Base-by-base conservation (phyloP, 1,140 invertebrate species). In the Leptonema lineaticorne region DNA sequence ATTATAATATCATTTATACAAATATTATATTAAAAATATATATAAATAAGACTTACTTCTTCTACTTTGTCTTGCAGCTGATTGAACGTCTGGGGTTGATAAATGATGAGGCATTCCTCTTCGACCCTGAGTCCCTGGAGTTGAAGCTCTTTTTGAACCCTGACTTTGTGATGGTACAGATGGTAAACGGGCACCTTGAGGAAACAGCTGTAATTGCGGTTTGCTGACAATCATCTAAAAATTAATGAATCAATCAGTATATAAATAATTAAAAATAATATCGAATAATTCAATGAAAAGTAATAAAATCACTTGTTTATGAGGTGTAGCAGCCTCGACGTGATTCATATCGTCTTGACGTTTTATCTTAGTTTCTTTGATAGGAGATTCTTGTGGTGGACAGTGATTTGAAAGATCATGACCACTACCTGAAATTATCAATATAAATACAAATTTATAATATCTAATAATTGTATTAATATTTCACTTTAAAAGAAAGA, bases 61-160 rank as follows among this genome's bases (percentile, higher is more conserved):
- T 29, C 67, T 63, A 41, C 69, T 70, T 48, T 70, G 69, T 50
- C 62, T 50, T 2, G 62, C 62, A n/a, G 62, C 62, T 8, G 62
- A 64, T 50, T 64, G 62, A 33, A 73, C 72, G 56, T 73, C 72
- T 8, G 72, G 72, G 0, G 72, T 73, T 11, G 69, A 70, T n/a
- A 70, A 46, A 65, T 73, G 72, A 28, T 73, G 72, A 9, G 66
- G 56, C 29, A 70, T 45, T 33, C 68, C 59, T 57, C 66, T 48
- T 20, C 69, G 16, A 14, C 48, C 14, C 22, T 71, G 69, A 6
- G 69, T 28, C 5, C 72, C 69, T 5, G 72, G 69, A 11, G 72
- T 73, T 56, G 69, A 53, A n/a, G 57, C 69, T 20, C 71, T 63
- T 26, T 63, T 63, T 37, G 18, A 56, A 37, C 33, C 24, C 18